Base-by-base conservation (phyloP, 2,888 invertebrate genomes). In the Ligdia adustata region DNA sequence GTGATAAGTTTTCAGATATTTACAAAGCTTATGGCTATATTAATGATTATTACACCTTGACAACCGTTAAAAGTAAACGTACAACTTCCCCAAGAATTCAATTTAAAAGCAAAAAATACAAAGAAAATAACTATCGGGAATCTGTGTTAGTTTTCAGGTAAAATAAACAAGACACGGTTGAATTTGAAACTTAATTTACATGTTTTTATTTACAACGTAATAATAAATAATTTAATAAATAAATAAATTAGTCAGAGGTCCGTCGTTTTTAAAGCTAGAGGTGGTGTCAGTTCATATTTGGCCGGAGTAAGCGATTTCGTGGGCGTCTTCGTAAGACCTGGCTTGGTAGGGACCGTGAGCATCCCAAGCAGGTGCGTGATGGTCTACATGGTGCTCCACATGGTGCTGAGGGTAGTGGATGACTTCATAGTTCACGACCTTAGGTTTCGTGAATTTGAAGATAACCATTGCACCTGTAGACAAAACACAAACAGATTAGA, bases 391-490 rank as follows among this genome's bases (percentile, higher is more conserved):
- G 47, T 93, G 93, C 52, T 95, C 94, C 42, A 95, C 95, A 53
- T 92, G 91, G 61, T 93, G 93, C 65, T 93, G 93, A 18, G 95
- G 95, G 72, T 95, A 95, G 79, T 96, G 96, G 60, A 96, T 94
- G 34, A 96, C 95, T 89, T 97, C 96, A 72, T 96, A 96, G 83
- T 96, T 96, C 57, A 96, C 93, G 65, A 95, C 94, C 88, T 96
- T 96, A 45, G 96, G 96, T 72, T 96, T 96, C 62, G 96, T 94
- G 75, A 96, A 92, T 84, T 96, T 96, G 90, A 96, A 96, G 77
- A 97, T 95, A 38, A 96, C 92, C 92, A 96, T 92, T 47, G 96
- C 96, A 57, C 90, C 90, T 91, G 74, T 14, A 41, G 35, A 28
- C 9, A 54, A 60, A 39, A 13, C 1, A 9, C 18, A 11, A 16